Conservation (phyloP, 1,140 invertebrate species). For the Vanessa tameamea region DNA sequence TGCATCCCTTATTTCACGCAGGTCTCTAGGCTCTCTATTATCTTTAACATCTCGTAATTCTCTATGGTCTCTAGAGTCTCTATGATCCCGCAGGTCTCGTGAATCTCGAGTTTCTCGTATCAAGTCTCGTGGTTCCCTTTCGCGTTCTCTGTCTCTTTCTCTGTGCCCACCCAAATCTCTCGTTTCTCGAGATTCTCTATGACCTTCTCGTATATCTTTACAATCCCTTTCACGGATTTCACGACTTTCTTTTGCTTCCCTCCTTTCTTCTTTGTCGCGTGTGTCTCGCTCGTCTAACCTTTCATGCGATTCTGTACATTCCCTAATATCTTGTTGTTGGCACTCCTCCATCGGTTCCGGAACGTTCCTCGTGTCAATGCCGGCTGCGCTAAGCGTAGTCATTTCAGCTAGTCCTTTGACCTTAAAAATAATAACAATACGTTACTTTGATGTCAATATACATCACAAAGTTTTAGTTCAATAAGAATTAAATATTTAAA, state of each 20-base stretch:
- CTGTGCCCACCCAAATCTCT: conserved; percentile 58
- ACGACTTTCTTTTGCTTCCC: conserved; percentile 59
- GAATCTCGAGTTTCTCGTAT: conserved; percentile 57
- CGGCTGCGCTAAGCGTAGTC: conserved; percentile 87
- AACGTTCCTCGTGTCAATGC: conserved; percentile 72
- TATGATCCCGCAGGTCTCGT: conserved; percentile 50
- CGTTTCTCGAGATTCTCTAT: conserved; percentile 59
- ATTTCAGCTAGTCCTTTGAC: conserved; percentile 95
- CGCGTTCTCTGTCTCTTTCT: conserved; percentile 55
- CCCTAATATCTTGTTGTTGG: conserved; percentile 61
- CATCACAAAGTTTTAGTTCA: neutral
- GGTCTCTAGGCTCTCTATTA: conserved; percentile 54
- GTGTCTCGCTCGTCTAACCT: conserved; percentile 58
- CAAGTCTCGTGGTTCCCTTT: conserved; percentile 57
- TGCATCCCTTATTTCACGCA: conserved; percentile 59
- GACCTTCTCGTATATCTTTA: conserved; percentile 58
- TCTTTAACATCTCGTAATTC: conserved; percentile 61
- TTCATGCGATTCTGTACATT: conserved; percentile 59
- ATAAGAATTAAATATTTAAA: neutral
- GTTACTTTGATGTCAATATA: neutral
- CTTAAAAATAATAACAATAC: conserved; percentile 56
- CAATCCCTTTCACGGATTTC: conserved; percentile 63
- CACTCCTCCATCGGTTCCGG: conserved; percentile 77
- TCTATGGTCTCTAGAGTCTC: conserved; percentile 53
- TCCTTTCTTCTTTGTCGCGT: conserved; percentile 66